These are phyloP conservation scores for Aphidius gifuensis DNA, from an alignment of 1,140 invertebrate genomes.

Conservation along the genomic window DNA sequence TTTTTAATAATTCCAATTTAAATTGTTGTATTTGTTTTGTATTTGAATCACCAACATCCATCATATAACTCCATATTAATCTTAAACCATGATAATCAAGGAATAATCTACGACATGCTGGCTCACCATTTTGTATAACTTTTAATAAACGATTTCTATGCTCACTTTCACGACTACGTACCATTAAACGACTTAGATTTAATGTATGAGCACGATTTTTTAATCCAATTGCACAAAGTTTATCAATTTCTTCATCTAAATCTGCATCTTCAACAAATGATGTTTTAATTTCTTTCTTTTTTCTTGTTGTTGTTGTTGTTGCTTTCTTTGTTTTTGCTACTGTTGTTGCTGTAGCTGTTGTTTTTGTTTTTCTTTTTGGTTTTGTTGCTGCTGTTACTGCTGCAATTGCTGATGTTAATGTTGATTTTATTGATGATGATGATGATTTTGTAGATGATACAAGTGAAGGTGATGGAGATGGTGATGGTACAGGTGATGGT, in stretches of 20 bases:
- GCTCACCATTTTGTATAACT: conserved; percentile 69
- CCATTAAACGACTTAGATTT: conserved; percentile 84
- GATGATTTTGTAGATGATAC: too few species aligned
- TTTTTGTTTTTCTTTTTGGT: not conserved
- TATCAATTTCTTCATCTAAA: conserved; percentile 77
- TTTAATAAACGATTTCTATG: conserved; percentile 70
- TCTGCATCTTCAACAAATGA: conserved; percentile 66
- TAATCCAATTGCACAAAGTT: conserved; percentile 69
- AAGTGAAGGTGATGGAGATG: too few species aligned
- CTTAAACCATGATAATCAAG: conserved; percentile 92
- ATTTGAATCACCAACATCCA: conserved; percentile 59
- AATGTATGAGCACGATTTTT: conserved; percentile 87
- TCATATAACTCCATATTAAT: conserved; percentile 89
- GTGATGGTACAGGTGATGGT: too few species aligned
- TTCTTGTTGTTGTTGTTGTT: conserved; percentile 28
- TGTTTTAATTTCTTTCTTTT: conserved; percentile 43
- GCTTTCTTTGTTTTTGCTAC: not conserved
- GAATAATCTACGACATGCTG: conserved; percentile 82
- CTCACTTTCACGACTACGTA: conserved; percentile 78
- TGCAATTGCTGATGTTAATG: too few species aligned
- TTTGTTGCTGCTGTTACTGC: not conserved
- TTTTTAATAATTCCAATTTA: conserved; percentile 75
- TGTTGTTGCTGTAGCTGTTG: conserved; percentile 21
- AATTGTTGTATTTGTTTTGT: conserved; percentile 57
- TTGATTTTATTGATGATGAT: too few species aligned